These are phyloP conservation scores for Parambassis ranga DNA, from an alignment of 2,797 vertebrate species.

Conservation along the genomic window DNA sequence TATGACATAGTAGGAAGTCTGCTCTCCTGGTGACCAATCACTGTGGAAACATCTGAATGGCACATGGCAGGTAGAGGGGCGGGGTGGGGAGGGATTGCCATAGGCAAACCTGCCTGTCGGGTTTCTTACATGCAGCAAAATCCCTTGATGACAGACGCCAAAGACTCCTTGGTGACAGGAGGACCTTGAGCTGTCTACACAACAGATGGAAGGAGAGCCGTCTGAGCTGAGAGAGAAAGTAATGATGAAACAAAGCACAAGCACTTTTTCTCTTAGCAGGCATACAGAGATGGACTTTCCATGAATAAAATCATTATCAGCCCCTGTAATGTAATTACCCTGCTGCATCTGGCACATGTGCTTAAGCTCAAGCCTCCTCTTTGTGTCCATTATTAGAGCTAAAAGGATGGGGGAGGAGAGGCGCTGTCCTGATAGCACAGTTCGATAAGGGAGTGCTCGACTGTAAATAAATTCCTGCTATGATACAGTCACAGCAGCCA, in stretches of 20 bases:
- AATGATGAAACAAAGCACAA: neutral
- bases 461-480: conserved; percentile 47
- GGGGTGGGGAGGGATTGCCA: conserved; percentile 39
- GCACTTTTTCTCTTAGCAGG: neutral
- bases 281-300: conserved; percentile 23
- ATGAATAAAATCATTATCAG: conserved; percentile 49
- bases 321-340: conserved; percentile 52
- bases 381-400: conserved; percentile 54
- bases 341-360: conserved; percentile 50
- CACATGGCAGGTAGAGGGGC: conserved; percentile 47
- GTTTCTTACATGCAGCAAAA: conserved; percentile 67
- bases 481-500: conserved; percentile 47
- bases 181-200: conserved; percentile 42
- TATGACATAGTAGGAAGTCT: conserved; percentile 18
- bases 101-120: conserved; percentile 74
- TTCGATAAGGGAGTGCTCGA: conserved; percentile 43
- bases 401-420: conserved; percentile 24
- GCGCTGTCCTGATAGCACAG: neutral
- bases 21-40: conserved; percentile 34
- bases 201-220: conserved; percentile 5
- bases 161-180: conserved; percentile 47
- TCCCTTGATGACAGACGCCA: conserved; percentile 63
- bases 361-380: conserved; percentile 48
- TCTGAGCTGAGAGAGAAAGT: conserved; percentile 5
- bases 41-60: conserved; percentile 25